Evolutionary conservation across 2,797 vertebrate genomes (phyloP), one percentile per base, ranked within the genome.

Genomic region (Typhlichthys subterraneus): DNA sequence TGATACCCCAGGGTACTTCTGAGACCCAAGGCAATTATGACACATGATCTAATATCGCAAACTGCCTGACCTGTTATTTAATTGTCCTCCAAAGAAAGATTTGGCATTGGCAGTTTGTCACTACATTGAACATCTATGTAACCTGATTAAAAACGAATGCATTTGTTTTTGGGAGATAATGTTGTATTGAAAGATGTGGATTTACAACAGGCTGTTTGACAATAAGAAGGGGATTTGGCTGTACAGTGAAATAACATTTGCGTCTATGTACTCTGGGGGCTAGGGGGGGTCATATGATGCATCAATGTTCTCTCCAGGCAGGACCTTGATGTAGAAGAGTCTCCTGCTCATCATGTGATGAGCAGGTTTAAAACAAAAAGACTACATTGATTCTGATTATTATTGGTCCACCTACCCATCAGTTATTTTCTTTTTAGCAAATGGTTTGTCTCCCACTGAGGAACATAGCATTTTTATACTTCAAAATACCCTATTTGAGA

Each of bases 271-370:
- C 3, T 29, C 23, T 29, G 23, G 23, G 23, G 65, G 77, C 73
- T 77, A 83, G 85, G 56, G 61, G 61, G 71, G 76, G 81, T 93
- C 92, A 92, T 91, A 89, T 92, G 92, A 92, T 91, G 78, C 82
- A 80, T 33, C 66, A 84, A 73, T 79, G 65, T 82, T 85, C 72
- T 87, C 90, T 91, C 64, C 79, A 73, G 88, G 88, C 89, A 81
- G 61, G 85, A 88, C 85, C 76, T 84, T 88, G 79, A 85, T 82
- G 71, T 80, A 73, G 61, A 86, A 73, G 73, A 87, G 88, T 92
- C 88, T 92, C 85, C 93, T 92, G 90, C 91, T 91, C 77, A 90
- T 85, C 93, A 93, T 93, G 90, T 93, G 93, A 94, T 85, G 79
- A 78, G 76, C 64, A 73, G 63, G 67, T 73, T 86, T 79, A 75